phyloP scores from a whole-genome alignment of 2,113 vertebrate genomes.

The Chrysochloris asiatica region DNA sequence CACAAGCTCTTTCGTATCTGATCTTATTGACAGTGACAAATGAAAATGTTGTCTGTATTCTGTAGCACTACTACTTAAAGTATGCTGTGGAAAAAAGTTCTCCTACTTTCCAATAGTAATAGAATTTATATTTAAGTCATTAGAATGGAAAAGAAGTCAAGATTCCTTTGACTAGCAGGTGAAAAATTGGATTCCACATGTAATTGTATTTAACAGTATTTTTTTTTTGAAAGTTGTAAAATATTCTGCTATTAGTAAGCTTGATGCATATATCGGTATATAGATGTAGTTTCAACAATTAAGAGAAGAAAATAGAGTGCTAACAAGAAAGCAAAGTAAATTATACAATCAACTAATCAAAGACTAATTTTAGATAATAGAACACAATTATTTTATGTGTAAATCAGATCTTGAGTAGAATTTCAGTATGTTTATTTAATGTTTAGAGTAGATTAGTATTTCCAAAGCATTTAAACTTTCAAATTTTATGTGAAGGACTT shows the following conservation, averaged over 20 bases:
- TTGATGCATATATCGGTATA: not conserved
- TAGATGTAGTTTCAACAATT: not conserved
- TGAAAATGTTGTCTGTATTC: slow-evolving; percentile 9
- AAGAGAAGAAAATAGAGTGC: not conserved
- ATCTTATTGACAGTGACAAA: slow-evolving; percentile 57
- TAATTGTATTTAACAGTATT: not conserved
- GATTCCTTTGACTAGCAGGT: not conserved
- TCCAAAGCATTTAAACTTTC: not conserved
- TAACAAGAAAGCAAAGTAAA: not conserved
- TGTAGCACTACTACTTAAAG: slow-evolving; percentile 12
- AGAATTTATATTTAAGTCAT: slow-evolving; percentile 4
- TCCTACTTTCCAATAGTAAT: not conserved
- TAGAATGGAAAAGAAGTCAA: not conserved
- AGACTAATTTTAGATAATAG: slow-evolving; percentile 4
- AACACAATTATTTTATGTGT: slow-evolving; percentile 7
- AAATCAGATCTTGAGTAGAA: not conserved
- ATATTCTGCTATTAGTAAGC: slow-evolving; percentile 52
- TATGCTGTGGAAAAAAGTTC: not conserved
- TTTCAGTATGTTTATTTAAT: not conserved
- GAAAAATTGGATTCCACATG: not conserved
- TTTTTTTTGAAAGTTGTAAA: slow-evolving; percentile 33
- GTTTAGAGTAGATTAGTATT: not conserved
- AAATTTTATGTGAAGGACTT: not conserved
- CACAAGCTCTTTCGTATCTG: slow-evolving; percentile 64
- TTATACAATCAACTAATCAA: not conserved